Percentiles rank a stretch among this genome's conserved stretches.
These are phyloP conservation scores for Aplysina aerophoba DNA, from an alignment of 37 sponge, comb jelly and placozoan species.

Conservation along the genomic window DNA sequence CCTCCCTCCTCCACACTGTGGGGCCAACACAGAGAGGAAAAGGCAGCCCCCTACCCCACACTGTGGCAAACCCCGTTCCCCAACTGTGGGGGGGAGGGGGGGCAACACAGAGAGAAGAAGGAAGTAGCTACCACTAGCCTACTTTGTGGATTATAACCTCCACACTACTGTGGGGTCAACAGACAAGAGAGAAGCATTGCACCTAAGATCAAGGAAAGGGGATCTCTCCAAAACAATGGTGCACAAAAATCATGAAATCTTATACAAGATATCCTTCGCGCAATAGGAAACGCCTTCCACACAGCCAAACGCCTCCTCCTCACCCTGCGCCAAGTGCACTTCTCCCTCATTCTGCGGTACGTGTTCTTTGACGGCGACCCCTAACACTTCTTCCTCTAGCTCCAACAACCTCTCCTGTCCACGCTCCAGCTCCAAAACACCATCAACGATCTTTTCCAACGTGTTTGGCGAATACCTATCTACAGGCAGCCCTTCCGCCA, in stretches of 20 bases:
- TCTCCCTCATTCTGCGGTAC: not conserved
- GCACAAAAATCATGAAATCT: too few species aligned
- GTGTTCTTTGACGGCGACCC: not conserved
- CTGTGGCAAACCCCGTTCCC: not conserved
- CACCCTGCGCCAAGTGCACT: not conserved
- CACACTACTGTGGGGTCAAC: too few species aligned
- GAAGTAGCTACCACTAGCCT: too few species aligned
- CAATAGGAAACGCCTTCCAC: not conserved
- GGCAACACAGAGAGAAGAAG: too few species aligned
- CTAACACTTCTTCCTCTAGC: conserved; percentile 23
- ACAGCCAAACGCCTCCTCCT: not conserved
- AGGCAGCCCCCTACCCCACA: not conserved
- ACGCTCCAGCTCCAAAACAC: conserved; percentile 8
- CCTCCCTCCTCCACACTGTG: too few species aligned
- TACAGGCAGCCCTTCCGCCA: conserved; percentile 18
- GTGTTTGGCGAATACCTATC: conserved; percentile 16
- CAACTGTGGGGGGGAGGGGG: not conserved
- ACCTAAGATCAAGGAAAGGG: too few species aligned
- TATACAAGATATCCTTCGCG: too few species aligned
- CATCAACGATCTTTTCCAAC: conserved; percentile 28
- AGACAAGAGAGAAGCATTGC: too few species aligned
- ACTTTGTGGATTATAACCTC: too few species aligned
- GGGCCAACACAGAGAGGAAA: too few species aligned
- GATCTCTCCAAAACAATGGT: too few species aligned
- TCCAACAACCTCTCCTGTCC: conserved; percentile 9